Conservation (phyloP, 2,888 invertebrate species). For the Agriopis leucophaearia region DNA sequence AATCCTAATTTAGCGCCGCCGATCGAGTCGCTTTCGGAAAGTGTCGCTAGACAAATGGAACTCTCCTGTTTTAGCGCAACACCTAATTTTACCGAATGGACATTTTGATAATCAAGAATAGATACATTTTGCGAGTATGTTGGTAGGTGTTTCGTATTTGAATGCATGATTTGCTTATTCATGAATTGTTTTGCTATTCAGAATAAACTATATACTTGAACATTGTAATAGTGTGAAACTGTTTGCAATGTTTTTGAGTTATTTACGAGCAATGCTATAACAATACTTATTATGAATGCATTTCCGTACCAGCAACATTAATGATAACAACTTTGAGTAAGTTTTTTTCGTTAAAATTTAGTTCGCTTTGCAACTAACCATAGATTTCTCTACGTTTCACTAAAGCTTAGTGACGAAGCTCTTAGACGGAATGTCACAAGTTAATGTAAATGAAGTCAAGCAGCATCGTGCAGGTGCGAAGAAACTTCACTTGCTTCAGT, state of each 20-base stretch:
- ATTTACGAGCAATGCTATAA: background rate
- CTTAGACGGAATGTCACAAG: slow-evolving; percentile 48
- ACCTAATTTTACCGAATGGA: slow-evolving; percentile 51
- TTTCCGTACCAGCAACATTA: background rate
- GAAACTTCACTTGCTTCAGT: slow-evolving; percentile 25
- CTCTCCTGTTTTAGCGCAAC: slow-evolving; percentile 71
- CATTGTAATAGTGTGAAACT: too few relatives aligned
- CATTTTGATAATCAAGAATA: slow-evolving; percentile 37
- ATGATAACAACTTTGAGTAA: background rate
- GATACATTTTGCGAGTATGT: background rate
- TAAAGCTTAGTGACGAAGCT: slow-evolving; percentile 13
- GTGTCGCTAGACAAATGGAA: slow-evolving; percentile 84
- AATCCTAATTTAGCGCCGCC: slow-evolving; percentile 82
- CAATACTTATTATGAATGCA: background rate
- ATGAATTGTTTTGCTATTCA: background rate
- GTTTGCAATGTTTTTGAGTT: background rate
- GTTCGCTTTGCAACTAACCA: background rate
- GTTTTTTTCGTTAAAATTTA: background rate
- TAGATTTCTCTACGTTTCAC: background rate
- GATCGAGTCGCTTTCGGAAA: slow-evolving; percentile 82
- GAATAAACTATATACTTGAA: background rate
- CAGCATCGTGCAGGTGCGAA: slow-evolving; percentile 59
- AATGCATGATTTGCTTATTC: slow-evolving; percentile 32
- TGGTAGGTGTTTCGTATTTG: slow-evolving; percentile 11
- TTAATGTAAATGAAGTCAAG: slow-evolving; percentile 64